Percentiles rank a stretch among this genome's conserved stretches.
Conservation (phyloP, 1,140 invertebrate species). For the Berghia stephanieae region DNA sequence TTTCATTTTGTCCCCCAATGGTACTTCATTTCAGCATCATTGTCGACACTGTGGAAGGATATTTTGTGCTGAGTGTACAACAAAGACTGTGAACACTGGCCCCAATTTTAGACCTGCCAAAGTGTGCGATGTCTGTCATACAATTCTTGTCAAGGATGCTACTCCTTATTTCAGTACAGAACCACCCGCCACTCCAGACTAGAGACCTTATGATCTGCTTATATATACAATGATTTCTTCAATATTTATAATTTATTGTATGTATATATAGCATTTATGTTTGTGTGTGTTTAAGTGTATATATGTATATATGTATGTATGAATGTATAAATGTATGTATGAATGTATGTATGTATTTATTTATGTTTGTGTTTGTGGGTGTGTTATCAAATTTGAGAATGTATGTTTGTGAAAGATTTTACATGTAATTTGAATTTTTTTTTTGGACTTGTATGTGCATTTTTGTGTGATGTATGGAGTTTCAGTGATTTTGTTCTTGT, state of each 20-base stretch:
- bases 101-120: constrained; percentile 84
- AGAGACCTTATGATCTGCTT: neutral
- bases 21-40: constrained; percentile 76
- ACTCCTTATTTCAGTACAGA: constrained; percentile 95
- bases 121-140: constrained; percentile 97
- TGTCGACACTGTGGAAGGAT: constrained; percentile 95
- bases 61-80: constrained; percentile 88
- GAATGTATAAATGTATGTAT: neutral
- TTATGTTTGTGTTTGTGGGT: neutral
- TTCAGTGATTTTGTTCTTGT: neutral
- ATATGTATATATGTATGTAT: neutral
- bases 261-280: neutral
- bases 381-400: neutral
- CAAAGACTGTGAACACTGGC: constrained; percentile 84
- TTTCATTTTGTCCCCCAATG: too few relatives aligned
- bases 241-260: neutral
- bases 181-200: constrained; percentile 76
- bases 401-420: neutral
- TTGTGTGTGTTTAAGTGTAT: too few relatives aligned
- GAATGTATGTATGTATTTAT: neutral
- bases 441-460: neutral
- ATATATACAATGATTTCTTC: neutral
- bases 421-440: neutral
- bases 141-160: constrained; percentile 89
- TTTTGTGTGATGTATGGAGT: neutral